Evolutionary conservation across 1,140 invertebrate species (phyloP), one percentile per base, ranked within the genome.

Genomic region (Plodia interpunctella): DNA sequence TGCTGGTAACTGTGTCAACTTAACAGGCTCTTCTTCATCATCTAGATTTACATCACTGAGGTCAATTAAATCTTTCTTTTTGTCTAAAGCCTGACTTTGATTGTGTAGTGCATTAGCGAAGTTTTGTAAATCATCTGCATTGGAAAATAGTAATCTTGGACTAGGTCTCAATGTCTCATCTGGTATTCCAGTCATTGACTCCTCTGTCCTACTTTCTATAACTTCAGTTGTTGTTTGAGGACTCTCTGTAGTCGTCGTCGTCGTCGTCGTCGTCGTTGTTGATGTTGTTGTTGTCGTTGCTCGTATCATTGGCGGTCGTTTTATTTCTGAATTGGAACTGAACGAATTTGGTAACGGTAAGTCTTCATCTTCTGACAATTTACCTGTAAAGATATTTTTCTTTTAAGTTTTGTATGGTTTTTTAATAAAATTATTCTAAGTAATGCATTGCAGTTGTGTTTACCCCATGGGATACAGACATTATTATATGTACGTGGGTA

Each of bases 11-110:
- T n/a, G n/a, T n/a, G n/a, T 60, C 52, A 69, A 8, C 55, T 72
- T 78, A 2, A 76, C 60, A 4, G 65, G 57, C 15, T 78, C 77
- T 53, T 88, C 84, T 21, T 87, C 86, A 20, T 57, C 78, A 53
- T 88, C 86, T 35, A 89, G 64, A 61, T 74, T 86, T 5, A 89
- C 83, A 64, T 89, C 87, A 72, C 84, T 89, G 8, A 88, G 62
- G 71, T 88, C 85, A 8, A 63, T 55, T 59, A 76, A 25, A 57
- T 62, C 59, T 72, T 86, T 76, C 67, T 77, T 70, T 50, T 66
- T 61, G 50, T 63, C 60, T 55, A 63, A 74, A 6, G 69, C 63
- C 52, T 72, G 70, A 0, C 74, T 84, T 62, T 80, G 76, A 70
- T 87, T 89, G 55, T 89, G 87, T 50, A 89, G 63, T 28, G 79